Evolutionary conservation across 2,888 invertebrate species (phyloP).

Genomic region (Mesorhabditis spiculigera): DNA sequence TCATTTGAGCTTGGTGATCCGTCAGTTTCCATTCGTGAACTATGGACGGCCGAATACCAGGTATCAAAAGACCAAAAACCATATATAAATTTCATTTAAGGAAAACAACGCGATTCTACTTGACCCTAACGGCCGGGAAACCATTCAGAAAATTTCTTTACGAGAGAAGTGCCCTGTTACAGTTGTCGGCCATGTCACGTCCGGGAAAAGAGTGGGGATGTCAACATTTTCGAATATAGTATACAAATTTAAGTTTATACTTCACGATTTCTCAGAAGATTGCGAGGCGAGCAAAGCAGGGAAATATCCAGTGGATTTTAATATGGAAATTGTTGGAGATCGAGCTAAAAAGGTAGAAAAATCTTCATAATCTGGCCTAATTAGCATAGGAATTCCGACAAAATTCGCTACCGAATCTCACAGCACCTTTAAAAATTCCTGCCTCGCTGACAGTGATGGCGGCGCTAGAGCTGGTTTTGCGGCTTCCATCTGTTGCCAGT

Average conservation of each 20-base stretch:
- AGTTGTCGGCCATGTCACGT: slow-evolving; percentile 82
- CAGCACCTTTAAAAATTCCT: slow-evolving; percentile 62
- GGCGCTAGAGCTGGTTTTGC: slow-evolving; percentile 75
- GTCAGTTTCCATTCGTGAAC: slow-evolving; percentile 83
- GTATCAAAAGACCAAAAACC: slow-evolving; percentile 11
- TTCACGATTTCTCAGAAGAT: slow-evolving; percentile 5
- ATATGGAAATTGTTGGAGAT: slow-evolving; percentile 36
- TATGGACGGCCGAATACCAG: slow-evolving; percentile 96
- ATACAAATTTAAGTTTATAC: neutral
- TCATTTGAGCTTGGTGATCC: slow-evolving; percentile 88
- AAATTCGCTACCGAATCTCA: slow-evolving; percentile 1
- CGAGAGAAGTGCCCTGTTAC: slow-evolving; percentile 88
- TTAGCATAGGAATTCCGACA: neutral
- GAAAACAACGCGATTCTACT: slow-evolving; percentile 72
- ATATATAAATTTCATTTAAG: slow-evolving; percentile 17
- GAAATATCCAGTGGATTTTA: slow-evolving; percentile 38
- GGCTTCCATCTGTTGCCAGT: slow-evolving; percentile 83
- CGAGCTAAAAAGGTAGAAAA: slow-evolving; percentile 59
- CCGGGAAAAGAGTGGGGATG: slow-evolving; percentile 67
- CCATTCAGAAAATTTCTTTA: slow-evolving; percentile 72
- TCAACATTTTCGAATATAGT: slow-evolving; percentile 61
- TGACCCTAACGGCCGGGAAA: slow-evolving; percentile 67
- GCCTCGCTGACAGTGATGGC: slow-evolving; percentile 67
- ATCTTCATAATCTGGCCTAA: slow-evolving; percentile 61
- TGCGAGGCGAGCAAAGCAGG: neutral